These are phyloP conservation scores for Nysson spinosus DNA, from an alignment of 2,888 invertebrate genomes.

Conservation along the genomic window DNA sequence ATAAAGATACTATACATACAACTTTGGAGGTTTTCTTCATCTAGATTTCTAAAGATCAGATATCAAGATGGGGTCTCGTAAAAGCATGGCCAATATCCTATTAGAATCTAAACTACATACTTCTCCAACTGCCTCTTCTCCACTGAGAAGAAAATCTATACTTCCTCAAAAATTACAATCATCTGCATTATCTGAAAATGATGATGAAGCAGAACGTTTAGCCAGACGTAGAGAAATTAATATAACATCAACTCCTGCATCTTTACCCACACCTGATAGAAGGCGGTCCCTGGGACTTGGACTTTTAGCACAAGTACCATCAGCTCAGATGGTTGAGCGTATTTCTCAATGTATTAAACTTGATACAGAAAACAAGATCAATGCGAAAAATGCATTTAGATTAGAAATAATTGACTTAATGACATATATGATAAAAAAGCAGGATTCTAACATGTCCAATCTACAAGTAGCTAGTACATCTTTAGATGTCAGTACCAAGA, in stretches of 20 bases:
- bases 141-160: constrained; percentile 44
- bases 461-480: constrained; percentile 91
- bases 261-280: constrained; percentile 18
- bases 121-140: constrained; percentile 15
- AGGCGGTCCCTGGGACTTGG: constrained; percentile 62
- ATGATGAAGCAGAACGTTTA: constrained; percentile 68
- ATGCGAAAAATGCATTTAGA: constrained; percentile 92
- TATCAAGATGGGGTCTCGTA: constrained; percentile 10
- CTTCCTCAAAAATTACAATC: neutral
- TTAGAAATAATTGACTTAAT: constrained; percentile 92
- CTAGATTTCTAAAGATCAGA: too few relatives aligned
- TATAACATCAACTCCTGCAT: neutral
- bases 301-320: constrained; percentile 55
- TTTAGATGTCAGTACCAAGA: constrained; percentile 92
- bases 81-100: neutral
- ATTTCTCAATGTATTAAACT: constrained; percentile 71
- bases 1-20: neutral
- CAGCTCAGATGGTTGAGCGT: constrained; percentile 61
- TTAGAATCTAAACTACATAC: neutral
- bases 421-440: constrained; percentile 84
- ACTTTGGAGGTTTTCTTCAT: too few relatives aligned
- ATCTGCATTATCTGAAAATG: constrained; percentile 55
- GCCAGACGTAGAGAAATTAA: constrained; percentile 47
- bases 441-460: constrained; percentile 84
- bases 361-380: constrained; percentile 83